Base-by-base conservation (phyloP, 2,113 vertebrate species). In the Arothron firmamentum region DNA sequence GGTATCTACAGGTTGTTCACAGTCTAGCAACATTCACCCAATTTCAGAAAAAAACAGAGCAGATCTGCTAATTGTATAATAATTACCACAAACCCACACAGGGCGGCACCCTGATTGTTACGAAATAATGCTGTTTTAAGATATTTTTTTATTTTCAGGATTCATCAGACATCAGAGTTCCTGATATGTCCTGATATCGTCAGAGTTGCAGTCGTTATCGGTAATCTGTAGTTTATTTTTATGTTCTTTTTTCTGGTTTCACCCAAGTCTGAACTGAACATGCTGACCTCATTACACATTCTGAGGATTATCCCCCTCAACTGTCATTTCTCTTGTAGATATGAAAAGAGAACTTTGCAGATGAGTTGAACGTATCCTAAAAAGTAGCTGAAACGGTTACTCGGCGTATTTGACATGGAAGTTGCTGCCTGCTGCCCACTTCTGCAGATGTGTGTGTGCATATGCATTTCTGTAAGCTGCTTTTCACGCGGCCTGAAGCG, bases 201-300 rank as follows among this genome's bases (percentile, higher is more conserved):
- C 45, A 28, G 6, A 28, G 25, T 28, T 28, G 25, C 25, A 28
- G 60, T 71, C 58, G 59, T 47, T 72, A 28, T 75, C 65, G 63
- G 46, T 77, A 67, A 73, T 62, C 66, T 47, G 31, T 18, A 62
- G 63, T 82, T 74, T 68, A 79, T 84, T 79, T 68, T 20, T 50
- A 7, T 1, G 7, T 19, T 17, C 14, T 48, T 2, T 3, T 28
- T 5, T 28, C 25, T 28, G 25, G 25, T 28, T 28, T 28, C 25
- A 28, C 25, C 25, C 25, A 28, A 5, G 25, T 28, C 25, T 28
- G 4, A 28, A 28, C 25, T 28, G 25, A 28, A 28, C 25, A 28
- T 28, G 25, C 25, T 28, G 25, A 28, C 25, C 25, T 28, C 25
- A 25, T 25, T 25, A 25, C 5, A 25, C 25, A 25, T 25, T 25